Percentiles rank a stretch among this genome's conserved stretches.
Conservation (phyloP, 2,797 vertebrate species). For the Peromyscus nudipes region DNA sequence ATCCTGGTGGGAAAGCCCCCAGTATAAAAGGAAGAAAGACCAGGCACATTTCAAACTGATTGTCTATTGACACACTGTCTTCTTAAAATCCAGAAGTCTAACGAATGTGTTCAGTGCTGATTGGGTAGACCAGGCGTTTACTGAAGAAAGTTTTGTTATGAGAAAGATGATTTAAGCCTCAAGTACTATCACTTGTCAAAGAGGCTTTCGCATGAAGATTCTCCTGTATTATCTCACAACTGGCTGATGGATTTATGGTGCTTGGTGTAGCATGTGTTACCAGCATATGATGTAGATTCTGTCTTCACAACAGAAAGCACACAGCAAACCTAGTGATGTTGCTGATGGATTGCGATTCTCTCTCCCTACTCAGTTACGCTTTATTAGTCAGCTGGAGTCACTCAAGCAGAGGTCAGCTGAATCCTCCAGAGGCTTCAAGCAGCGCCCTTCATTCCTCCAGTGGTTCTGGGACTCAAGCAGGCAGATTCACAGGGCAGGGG, state of each 20-base stretch:
- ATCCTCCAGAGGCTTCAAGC: not conserved
- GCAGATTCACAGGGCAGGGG: fast-evolving
- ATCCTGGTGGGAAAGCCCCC: not conserved
- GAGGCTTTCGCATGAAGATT: constrained; percentile 32
- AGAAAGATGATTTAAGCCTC: constrained; percentile 26
- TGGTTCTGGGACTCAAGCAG: not conserved
- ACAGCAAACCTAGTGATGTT: constrained; percentile 13
- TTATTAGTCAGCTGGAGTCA: constrained; percentile 52
- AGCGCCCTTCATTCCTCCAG: not conserved
- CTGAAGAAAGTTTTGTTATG: not conserved
- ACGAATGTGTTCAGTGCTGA: not conserved
- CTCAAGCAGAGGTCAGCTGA: not conserved
- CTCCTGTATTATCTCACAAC: not conserved
- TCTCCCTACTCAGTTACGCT: not conserved
- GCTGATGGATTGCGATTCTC: constrained; percentile 18
- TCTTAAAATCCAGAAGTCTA: constrained; percentile 45
- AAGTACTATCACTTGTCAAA: constrained; percentile 33
- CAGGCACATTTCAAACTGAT: not conserved
- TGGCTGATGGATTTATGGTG: constrained; percentile 18
- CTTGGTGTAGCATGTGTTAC: not conserved
- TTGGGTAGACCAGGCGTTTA: not conserved
- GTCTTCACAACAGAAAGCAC: constrained; percentile 4
- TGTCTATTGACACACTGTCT: not conserved
- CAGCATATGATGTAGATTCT: constrained; percentile 1
- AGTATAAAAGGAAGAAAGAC: not conserved